phyloP scores from a whole-genome alignment of 2,113 vertebrate species.

The Lepus americanus region DNA sequence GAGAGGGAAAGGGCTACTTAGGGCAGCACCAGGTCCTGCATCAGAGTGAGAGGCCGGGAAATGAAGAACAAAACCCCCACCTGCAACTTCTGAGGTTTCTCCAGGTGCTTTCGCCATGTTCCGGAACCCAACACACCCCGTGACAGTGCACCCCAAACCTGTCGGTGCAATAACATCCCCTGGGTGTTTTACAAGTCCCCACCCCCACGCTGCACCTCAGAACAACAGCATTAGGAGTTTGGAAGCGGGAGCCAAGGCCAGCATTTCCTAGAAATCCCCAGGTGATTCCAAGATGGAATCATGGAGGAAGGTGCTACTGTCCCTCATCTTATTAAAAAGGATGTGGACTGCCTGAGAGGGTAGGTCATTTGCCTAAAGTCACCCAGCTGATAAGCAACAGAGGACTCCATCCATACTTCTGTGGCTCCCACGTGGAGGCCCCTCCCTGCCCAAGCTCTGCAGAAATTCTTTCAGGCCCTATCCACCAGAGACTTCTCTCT shows the following conservation, averaged over 20 bases:
- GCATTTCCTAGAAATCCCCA: background rate
- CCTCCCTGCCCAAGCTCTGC: background rate
- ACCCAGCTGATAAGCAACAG: background rate
- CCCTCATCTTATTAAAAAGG: background rate
- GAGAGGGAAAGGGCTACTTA: no score
- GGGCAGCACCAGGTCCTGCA: background rate
- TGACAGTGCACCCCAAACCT: background rate
- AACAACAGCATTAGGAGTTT: background rate
- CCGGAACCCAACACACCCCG: background rate
- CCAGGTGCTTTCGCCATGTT: background rate
- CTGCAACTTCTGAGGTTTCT: background rate
- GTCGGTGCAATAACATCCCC: no score
- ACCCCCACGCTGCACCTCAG: background rate
- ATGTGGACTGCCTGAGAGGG: background rate
- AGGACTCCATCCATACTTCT: background rate
- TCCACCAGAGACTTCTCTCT: no score
- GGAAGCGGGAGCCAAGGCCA: background rate
- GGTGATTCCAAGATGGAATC: background rate
- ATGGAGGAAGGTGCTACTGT: background rate
- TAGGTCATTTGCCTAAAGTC: background rate
- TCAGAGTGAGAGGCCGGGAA: background rate
- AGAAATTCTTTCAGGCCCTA: background rate
- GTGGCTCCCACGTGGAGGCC: background rate
- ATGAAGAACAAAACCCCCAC: background rate
- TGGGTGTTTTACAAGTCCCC: background rate